Percentiles rank a stretch among this genome's conserved stretches.
Evolutionary conservation across 37 sponge, comb jelly and placozoan species (phyloP).

Genomic region (Halichondria panicea): DNA sequence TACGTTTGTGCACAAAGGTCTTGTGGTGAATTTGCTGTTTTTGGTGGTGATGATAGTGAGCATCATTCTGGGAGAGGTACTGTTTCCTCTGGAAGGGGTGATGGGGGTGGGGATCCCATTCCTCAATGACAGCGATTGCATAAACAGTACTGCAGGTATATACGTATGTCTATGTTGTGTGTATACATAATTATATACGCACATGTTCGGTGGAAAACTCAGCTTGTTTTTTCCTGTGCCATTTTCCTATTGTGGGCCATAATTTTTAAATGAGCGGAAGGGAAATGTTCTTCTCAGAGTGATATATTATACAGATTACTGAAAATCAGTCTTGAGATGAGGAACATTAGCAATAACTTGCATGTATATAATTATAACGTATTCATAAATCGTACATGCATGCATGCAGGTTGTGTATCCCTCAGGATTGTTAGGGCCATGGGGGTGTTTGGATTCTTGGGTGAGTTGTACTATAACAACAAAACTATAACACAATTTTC

Average conservation of each 20-base stretch:
- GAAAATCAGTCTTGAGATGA: no score
- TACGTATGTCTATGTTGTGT: no score
- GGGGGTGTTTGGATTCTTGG: slow-evolving; percentile 79
- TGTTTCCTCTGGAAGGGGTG: slow-evolving; percentile 41
- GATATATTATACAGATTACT: no score
- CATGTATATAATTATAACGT: no score
- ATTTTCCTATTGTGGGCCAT: no score
- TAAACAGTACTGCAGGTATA: slow-evolving; percentile 17
- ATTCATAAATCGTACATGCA: not conserved
- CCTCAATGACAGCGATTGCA: slow-evolving; percentile 11
- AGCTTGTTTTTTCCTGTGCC: no score
- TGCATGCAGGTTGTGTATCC: slow-evolving; percentile 30
- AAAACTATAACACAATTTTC: not conserved
- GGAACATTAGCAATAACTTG: no score
- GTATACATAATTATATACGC: no score
- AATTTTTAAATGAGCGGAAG: no score
- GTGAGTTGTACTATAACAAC: slow-evolving; percentile 24
- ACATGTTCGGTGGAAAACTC: no score
- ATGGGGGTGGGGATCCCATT: slow-evolving; percentile 1
- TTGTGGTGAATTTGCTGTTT: slow-evolving; percentile 34
- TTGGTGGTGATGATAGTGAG: slow-evolving; percentile 56
- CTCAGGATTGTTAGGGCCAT: slow-evolving; percentile 47
- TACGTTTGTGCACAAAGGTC: slow-evolving; percentile 49
- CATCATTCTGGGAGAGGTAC: slow-evolving; percentile 37
- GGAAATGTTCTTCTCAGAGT: no score